Conservation (phyloP, 2,797 vertebrate genomes). For the Pelobates cultripes region DNA sequence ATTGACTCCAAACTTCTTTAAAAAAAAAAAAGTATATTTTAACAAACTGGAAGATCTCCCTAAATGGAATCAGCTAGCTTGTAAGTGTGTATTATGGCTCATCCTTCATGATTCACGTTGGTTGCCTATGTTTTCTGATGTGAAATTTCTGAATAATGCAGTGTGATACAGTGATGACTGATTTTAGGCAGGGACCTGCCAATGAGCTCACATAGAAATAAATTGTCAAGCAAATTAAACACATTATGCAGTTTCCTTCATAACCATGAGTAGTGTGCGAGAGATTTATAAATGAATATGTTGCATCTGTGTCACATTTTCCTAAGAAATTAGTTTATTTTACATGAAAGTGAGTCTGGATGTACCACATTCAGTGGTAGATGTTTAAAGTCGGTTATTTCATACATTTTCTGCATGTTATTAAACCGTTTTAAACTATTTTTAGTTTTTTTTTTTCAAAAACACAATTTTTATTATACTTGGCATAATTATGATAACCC, state of each 20-base stretch:
- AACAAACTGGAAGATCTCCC: too few relatives aligned
- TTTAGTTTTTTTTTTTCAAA: too few relatives aligned
- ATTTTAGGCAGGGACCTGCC: background rate
- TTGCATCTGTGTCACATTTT: background rate
- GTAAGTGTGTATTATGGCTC: background rate
- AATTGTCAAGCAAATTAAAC: constrained; percentile 9
- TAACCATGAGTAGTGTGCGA: background rate
- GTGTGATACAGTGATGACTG: constrained; percentile 29
- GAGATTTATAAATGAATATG: background rate
- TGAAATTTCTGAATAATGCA: constrained; percentile 6
- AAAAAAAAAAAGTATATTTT: too few relatives aligned
- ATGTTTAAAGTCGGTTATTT: too few relatives aligned
- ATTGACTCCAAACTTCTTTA: too few relatives aligned
- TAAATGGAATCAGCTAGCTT: too few relatives aligned
- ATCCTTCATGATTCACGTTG: constrained; percentile 1
- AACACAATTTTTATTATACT: too few relatives aligned
- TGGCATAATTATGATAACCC: too few relatives aligned
- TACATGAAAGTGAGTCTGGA: constrained; percentile 1
- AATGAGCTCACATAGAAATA: constrained; percentile 35
- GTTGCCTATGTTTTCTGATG: background rate
- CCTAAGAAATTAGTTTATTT: background rate
- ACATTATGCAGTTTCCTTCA: background rate
- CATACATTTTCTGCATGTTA: too few relatives aligned
- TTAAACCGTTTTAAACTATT: too few relatives aligned
- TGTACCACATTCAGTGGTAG: too few relatives aligned